Conservation (phyloP, 2,113 vertebrate genomes). For the Amblyornis subalaris region DNA sequence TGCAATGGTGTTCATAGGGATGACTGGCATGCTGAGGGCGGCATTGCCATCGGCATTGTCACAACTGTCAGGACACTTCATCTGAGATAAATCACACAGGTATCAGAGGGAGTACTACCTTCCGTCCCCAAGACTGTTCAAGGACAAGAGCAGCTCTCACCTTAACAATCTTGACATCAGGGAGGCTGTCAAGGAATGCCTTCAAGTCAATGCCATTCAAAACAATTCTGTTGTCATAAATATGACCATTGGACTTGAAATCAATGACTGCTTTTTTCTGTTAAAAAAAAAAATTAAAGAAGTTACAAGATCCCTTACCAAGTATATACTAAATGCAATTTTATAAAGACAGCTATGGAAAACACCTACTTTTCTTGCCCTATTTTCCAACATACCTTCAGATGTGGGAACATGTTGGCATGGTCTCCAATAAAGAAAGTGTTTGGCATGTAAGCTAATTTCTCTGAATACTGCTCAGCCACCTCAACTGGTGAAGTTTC, state of each 20-base stretch:
- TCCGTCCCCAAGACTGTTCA: background rate
- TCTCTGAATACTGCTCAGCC: conserved; percentile 96
- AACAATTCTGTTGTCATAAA: conserved; percentile 98
- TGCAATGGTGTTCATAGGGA: conserved; percentile 98
- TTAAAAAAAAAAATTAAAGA: background rate
- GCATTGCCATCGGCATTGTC: conserved; percentile 84
- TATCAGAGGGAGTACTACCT: background rate
- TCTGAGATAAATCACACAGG: conserved; percentile 66
- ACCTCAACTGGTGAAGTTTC: conserved; percentile 94
- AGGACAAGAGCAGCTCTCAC: conserved; percentile 62
- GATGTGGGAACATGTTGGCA: conserved; percentile 98
- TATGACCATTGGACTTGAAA: conserved; percentile 99
- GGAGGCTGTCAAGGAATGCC: conserved; percentile 95
- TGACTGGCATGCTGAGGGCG: conserved; percentile 93
- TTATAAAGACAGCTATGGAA: background rate
- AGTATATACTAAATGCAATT: background rate
- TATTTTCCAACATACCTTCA: conserved; percentile 79
- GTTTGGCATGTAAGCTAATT: conserved; percentile 96
- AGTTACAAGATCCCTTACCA: background rate
- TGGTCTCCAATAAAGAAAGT: conserved; percentile 99
- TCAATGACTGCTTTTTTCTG: conserved; percentile 99
- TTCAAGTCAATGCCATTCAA: conserved; percentile 97
- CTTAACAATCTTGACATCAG: conserved; percentile 97
- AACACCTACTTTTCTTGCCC: background rate
- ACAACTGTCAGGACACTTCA: conserved; percentile 91